Percentiles rank a stretch among this genome's conserved stretches.
These are phyloP conservation scores for Pediacus dermestoides DNA, from an alignment of 2,888 invertebrate genomes.

Conservation along the genomic window DNA sequence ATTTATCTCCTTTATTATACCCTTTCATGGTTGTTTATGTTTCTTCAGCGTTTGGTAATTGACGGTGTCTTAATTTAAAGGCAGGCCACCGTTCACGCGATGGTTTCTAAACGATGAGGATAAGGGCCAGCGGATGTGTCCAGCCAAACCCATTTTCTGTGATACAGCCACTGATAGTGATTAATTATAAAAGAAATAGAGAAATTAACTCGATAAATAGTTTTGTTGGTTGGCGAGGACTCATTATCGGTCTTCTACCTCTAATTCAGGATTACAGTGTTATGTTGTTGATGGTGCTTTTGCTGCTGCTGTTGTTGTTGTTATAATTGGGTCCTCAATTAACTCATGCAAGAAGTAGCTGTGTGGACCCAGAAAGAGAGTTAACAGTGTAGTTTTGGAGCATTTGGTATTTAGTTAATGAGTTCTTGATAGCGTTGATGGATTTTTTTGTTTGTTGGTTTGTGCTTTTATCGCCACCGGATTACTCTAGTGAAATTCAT, in stretches of 20 bases:
- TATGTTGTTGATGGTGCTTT: too few relatives aligned
- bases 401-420: slow-evolving; percentile 2
- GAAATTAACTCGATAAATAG: slow-evolving; percentile 35
- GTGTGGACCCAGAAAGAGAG: not conserved
- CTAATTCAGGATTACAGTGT: too few relatives aligned
- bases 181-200: slow-evolving; percentile 38
- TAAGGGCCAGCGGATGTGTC: slow-evolving; percentile 22
- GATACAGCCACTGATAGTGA: slow-evolving; percentile 36
- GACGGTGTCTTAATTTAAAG: too few relatives aligned
- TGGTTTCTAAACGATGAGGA: slow-evolving; percentile 12
- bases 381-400: not conserved
- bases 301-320: not conserved
- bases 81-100: slow-evolving; percentile 26
- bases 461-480: slow-evolving; percentile 3
- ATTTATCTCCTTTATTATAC: too few relatives aligned
- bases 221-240: slow-evolving; percentile 21
- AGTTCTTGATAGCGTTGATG: not conserved
- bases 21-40: too few relatives aligned
- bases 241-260: slow-evolving; percentile 11
- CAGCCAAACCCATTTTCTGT: slow-evolving; percentile 27
- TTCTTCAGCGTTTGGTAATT: too few relatives aligned
- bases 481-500: slow-evolving; percentile 2
- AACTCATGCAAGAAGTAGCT: not conserved
- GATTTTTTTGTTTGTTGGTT: not conserved
- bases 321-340: not conserved